These are phyloP conservation scores for Podarcis cretensis DNA, from an alignment of 2,113 vertebrate genomes.

Conservation along the genomic window DNA sequence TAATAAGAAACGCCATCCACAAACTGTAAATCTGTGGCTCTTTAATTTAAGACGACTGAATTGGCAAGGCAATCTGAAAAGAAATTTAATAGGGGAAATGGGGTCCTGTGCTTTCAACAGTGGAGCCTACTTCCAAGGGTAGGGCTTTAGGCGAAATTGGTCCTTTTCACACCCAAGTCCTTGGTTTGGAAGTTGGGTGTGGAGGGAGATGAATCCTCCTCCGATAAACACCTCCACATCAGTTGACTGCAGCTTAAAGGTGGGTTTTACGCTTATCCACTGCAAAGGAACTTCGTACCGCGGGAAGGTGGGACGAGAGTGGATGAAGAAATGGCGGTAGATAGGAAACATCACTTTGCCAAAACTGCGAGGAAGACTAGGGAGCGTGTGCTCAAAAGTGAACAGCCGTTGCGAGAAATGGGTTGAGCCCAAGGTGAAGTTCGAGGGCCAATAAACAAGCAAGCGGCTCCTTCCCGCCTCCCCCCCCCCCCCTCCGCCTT, in stretches of 20 bases:
- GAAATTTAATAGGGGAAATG: neutral
- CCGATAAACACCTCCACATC: neutral
- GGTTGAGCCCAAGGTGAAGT: slow-evolving; percentile 25
- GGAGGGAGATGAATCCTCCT: neutral
- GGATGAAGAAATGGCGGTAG: slow-evolving; percentile 1
- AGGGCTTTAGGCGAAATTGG: neutral
- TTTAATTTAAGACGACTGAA: neutral
- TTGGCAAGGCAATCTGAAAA: neutral
- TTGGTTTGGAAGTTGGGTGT: neutral
- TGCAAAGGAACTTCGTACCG: slow-evolving; percentile 1
- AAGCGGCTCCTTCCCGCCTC: neutral
- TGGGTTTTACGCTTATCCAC: slow-evolving; percentile 35
- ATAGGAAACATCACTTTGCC: neutral
- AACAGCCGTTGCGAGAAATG: neutral
- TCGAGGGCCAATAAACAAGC: slow-evolving; percentile 13
- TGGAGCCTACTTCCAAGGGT: neutral
- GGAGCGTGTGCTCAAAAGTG: slow-evolving; percentile 26
- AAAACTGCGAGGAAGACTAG: neutral
- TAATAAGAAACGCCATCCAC: neutral
- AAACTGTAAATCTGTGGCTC: neutral
- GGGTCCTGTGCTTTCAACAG: neutral
- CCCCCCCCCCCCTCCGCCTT: neutral
- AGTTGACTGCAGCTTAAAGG: slow-evolving; percentile 37
- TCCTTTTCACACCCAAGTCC: neutral
- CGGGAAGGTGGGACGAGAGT: slow-evolving; percentile 5